Evolutionary conservation across 1,140 invertebrate genomes (phyloP), one percentile per base, ranked within the genome.

Genomic region (Luehdorfia chinensis): DNA sequence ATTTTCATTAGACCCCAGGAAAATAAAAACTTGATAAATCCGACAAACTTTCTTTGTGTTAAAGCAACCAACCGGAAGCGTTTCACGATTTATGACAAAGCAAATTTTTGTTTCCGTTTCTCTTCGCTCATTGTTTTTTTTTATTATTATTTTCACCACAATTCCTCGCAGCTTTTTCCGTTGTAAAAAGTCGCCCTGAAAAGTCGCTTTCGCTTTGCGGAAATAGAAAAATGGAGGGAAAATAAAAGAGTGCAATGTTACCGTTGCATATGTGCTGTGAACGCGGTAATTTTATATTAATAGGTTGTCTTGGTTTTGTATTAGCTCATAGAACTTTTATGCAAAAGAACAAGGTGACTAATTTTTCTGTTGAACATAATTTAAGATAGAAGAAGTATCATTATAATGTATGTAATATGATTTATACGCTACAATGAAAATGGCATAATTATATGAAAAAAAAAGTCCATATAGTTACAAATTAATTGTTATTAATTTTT

Each of bases 31-130:
- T 55, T 45, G 53, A 52, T 55, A 65, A 55, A 56, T 66, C 52
- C 65, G 62, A 67, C 55, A 68, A 74, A 74, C 64, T 81, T 81
- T 76, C 69, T 78, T 77, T 69, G 68, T 73, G 72, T 62, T 66
- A 70, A 71, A 61, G 62, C 62, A 69, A 65, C 66, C 53, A 63
- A 58, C 68, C 68, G 76, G 76, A 81, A 81, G 74, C 72, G 57
- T 76, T 77, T 77, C 68, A 66, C 73, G 71, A 86, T 84, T 86
- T 86, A 83, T 84, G 75, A 81, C 72, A 76, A 77, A 79, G 72
- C 77, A 69, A 81, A 75, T 81, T 84, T 86, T 75, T 74, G 69
- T 75, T 79, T 73, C 72, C 69, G 67, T 77, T 75, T 74, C 77
- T 75, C 67, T 75, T 67, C 57, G 65, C 55, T 72, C 65, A 70